Evolutionary conservation across 2,797 vertebrate species (phyloP).

Genomic region (Danio choprae): DNA sequence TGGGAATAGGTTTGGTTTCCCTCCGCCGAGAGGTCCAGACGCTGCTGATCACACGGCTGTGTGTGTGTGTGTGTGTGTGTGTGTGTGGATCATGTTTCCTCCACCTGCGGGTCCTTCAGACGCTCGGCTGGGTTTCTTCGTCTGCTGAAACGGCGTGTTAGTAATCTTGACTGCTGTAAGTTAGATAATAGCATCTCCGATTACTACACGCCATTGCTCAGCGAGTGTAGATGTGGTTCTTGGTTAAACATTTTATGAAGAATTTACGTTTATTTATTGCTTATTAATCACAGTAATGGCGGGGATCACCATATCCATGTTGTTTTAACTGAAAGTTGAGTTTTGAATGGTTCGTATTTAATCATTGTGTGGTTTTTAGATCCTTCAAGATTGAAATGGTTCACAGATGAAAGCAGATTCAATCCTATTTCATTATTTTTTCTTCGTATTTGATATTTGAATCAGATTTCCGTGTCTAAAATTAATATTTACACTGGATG

Average conservation of each 20-base stretch:
- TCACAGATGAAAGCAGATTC: background rate
- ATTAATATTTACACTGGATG: too few relatives aligned
- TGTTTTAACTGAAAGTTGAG: background rate
- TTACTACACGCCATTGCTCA: background rate
- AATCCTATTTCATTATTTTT: too few relatives aligned
- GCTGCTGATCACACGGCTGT: constrained; percentile 54
- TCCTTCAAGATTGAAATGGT: background rate
- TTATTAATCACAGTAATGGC: background rate
- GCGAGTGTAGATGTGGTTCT: background rate
- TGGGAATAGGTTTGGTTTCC: constrained; percentile 60
- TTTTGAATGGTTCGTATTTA: background rate
- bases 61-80: constrained; percentile 53
- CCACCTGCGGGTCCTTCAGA: constrained; percentile 58
- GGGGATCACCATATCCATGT: background rate
- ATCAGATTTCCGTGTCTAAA: too few relatives aligned
- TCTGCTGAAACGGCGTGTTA: background rate
- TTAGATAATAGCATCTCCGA: background rate
- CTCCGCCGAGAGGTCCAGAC: constrained; percentile 55
- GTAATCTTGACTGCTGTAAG: background rate
- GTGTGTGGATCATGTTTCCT: constrained; percentile 60
- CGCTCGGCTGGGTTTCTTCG: constrained; percentile 1
- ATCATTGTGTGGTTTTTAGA: too few relatives aligned
- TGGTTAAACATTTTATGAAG: background rate
- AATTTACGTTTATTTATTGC: background rate
- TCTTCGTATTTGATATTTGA: too few relatives aligned